Evolutionary conservation across 2,113 vertebrate genomes (phyloP), one percentile per base, ranked within the genome.

Genomic region (Peromyscus californicus): DNA sequence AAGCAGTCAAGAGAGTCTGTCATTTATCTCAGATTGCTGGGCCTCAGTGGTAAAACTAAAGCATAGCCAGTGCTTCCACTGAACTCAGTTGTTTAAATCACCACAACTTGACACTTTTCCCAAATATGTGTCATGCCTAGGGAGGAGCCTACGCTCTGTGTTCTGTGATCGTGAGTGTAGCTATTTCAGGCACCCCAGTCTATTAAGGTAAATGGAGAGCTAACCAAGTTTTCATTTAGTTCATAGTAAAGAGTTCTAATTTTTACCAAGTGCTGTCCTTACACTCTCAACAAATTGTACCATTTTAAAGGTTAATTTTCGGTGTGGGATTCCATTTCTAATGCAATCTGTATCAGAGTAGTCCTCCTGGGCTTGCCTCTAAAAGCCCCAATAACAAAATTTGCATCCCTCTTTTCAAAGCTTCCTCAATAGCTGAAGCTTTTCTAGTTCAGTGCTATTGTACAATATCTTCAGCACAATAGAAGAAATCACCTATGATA

Each of bases 241-340:
- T 84, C 69, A 16, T 54, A 22, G 1, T 76, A 54, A 29, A 72
- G 39, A 65, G 26, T 90, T 29, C 79, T 85, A 95, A 45, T 57
- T 89, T 89, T 83, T 78, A 76, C 24, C n/a, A 91, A 48, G 65
- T 78, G 51, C 16, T 91, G 74, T 78, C 26, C 39, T 70, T 42
- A 92, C 8, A 36, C 19, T 83, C 24, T 83, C 29, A 92, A 69
- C 88, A 95, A 94, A 96, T 65, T 7, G 33, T 59, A 61, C 42
- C 17, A 67, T 67, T 67, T 95, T 57, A 95, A 90, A 93, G 48
- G 92, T 89, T 90, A 42, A 88, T 89, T 97, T 16, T 69, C 0
- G 31, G 12, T 51, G 86, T 5, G 36, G 93, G 95, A 96, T 79
- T 67, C 94, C 39, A 93, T 97, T 97, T 98, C 57, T 39, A 94